These are phyloP conservation scores for Leuctra nigra DNA, from an alignment of 2,888 invertebrate species.

Conservation along the genomic window DNA sequence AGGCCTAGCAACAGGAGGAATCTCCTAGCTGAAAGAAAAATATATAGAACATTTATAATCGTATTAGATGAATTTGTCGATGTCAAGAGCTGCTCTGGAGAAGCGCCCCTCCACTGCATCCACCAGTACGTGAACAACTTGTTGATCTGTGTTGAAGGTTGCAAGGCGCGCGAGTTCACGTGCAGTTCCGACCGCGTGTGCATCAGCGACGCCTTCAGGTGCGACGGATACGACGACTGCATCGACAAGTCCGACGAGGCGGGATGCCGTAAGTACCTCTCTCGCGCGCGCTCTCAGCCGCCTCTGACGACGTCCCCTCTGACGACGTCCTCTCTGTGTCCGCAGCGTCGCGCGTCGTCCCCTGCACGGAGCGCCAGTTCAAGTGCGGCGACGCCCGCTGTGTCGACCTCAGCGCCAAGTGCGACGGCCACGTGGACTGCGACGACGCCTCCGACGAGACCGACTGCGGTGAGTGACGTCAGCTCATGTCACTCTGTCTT, in stretches of 20 bases:
- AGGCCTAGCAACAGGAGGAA: too few species aligned
- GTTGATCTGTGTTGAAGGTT: too few species aligned
- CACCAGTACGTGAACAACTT: too few species aligned
- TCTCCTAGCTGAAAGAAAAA: too few species aligned
- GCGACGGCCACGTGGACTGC: slow-evolving; percentile 43
- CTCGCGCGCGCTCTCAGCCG: too few species aligned
- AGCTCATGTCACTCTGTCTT: not conserved
- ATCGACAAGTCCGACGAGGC: slow-evolving; percentile 37
- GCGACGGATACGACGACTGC: slow-evolving; percentile 37
- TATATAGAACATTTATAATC: too few species aligned
- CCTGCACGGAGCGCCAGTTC: slow-evolving; percentile 42
- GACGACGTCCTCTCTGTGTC: too few species aligned
- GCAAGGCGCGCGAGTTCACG: slow-evolving; percentile 20
- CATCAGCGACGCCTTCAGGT: slow-evolving; percentile 33
- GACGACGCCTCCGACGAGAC: slow-evolving; percentile 43
- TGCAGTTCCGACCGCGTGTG: slow-evolving; percentile 34
- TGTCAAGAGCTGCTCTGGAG: too few species aligned
- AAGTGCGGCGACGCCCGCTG: slow-evolving; percentile 49
- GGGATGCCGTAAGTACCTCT: slow-evolving; percentile 31
- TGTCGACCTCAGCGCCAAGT: slow-evolving; percentile 40
- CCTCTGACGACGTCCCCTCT: too few species aligned
- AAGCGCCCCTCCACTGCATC: too few species aligned
- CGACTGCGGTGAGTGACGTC: slow-evolving; percentile 12
- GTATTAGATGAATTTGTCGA: too few species aligned
- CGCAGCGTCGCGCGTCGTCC: too few species aligned